Base-by-base conservation (phyloP, 2,113 vertebrate species). In the Zonotrichia leucophrys region DNA sequence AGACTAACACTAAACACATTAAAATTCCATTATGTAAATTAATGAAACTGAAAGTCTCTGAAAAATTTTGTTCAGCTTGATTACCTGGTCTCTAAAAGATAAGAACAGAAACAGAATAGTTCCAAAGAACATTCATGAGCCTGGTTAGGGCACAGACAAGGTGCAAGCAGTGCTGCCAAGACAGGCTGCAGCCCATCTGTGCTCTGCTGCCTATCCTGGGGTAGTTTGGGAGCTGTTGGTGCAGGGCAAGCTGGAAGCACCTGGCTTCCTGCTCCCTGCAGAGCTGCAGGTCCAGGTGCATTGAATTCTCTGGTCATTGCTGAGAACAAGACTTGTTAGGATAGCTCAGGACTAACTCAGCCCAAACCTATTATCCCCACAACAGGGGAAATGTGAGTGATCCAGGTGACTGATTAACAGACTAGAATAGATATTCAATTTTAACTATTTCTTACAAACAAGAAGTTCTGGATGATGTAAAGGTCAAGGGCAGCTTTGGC, bases 291-390 rank as follows among this genome's bases (percentile, higher is more conserved):
- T 42, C 28, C 52, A 67, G 13, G 12, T 33, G 7, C 23, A 25
- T 8, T 77, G 41, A 35, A 20, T 60, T 23, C 2, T 35, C 35
- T 31, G 50, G 14, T 18, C 53, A 55, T 15, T 11, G 2, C 2
- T 42, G 21, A 78, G 41, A 74, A 37, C 7, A 50, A 42, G 55
- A 15, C 41, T 13, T 33, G 3, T 18, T 15, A 31, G 3, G 31
- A 41, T 39, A 70, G 16, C 33, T 30, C 21, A 35, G 41, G 50
- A 58, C 3, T 21, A 67, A 17, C 6, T 58, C 35, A 53, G 39
- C 16, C 25, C 2, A 2, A 72, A 55, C 8, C 16, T n/a, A 24
- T 18, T 24, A 58, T 15, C 12, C 0, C 0, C 28, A 22, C 35
- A 73, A 41, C 12, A 46, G 20, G 17, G 28, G 50, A 68, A 63